Base-by-base conservation (phyloP, 2,888 invertebrate species). In the Dryomyza anilis region DNA sequence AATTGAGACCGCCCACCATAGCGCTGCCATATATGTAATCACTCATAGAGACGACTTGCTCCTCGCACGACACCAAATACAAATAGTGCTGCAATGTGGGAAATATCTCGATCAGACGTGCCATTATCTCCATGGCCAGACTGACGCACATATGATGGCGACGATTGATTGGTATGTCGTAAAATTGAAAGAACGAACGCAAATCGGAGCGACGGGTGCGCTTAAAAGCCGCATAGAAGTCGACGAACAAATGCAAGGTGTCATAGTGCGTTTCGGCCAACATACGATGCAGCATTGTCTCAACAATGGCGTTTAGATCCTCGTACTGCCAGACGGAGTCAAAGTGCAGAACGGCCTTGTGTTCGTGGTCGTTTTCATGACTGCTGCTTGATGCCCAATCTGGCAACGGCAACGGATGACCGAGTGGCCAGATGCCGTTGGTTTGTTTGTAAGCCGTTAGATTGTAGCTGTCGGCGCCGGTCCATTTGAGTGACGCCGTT, bases 61-160 rank as follows among this genome's bases (percentile, higher is more conserved):
- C 96, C 84, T 95, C 95, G 79, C 95, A 95, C 14, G 95, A 95
- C 57, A 91, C 91, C 73, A 95, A 85, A 76, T 88, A 91, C 66
- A 91, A 84, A 75, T 88, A 86, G 65, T 86, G 85, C 39, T 87
- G 87, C 73, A 93, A 85, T 57, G 90, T 89, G 6, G 90, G 89
- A 76, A 89, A 90, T 79, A 87, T 86, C 76, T 88, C 85, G 69
- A 89, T 87, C 76, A 93, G 86, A 59, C 90, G 86, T 69, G 87
- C 84, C 78, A 93, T 86, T 73, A 95, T 85, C 83, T 93, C 93
- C 76, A 94, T 87, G 71, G 93, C 93, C 69, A 96, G 85, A 23
- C 95, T 95, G 57, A 96, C 95, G 81, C 96, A 96, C 63, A 95
- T 95, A 83, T 94, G 91, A 81, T 92, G 91, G 74, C 89, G 88